These are phyloP conservation scores for Camelus dromedarius DNA, from an alignment of 2,113 vertebrate genomes.

Conservation along the genomic window DNA sequence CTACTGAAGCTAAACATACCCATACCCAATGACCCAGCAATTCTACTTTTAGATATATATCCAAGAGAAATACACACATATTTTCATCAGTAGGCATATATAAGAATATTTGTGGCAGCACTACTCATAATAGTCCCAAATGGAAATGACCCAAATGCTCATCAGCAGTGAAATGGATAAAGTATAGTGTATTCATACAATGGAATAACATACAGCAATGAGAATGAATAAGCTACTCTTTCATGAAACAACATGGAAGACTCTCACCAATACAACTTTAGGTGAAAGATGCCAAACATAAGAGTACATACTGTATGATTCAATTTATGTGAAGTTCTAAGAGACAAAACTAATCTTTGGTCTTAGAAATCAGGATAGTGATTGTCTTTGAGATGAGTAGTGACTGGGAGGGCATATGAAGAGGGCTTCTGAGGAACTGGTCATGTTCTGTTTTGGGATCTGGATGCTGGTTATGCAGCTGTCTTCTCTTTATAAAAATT, in stretches of 20 bases:
- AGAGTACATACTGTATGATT: neutral
- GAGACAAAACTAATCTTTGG: neutral
- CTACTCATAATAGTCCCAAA: neutral
- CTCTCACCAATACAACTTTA: neutral
- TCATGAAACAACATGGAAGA: conserved; percentile 10
- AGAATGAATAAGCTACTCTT: conserved; percentile 19
- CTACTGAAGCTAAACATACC: conserved; percentile 7
- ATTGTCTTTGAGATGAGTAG: neutral
- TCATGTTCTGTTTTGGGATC: neutral
- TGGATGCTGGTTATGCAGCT: neutral
- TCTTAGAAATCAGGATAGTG: conserved; percentile 24
- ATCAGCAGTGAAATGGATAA: neutral
- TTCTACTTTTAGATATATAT: neutral
- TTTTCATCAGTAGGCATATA: neutral
- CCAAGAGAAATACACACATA: neutral
- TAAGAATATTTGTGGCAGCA: conserved; percentile 4
- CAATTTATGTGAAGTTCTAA: conserved; percentile 1
- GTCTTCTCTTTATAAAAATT: conserved; percentile 3
- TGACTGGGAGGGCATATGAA: neutral
- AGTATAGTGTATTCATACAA: neutral
- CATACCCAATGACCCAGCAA: neutral
- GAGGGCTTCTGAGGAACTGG: neutral
- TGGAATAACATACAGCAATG: neutral
- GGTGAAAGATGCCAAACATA: neutral
- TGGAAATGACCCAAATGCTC: neutral